Conservation (phyloP, 2,888 invertebrate species). For the Drosophila tripunctata region DNA sequence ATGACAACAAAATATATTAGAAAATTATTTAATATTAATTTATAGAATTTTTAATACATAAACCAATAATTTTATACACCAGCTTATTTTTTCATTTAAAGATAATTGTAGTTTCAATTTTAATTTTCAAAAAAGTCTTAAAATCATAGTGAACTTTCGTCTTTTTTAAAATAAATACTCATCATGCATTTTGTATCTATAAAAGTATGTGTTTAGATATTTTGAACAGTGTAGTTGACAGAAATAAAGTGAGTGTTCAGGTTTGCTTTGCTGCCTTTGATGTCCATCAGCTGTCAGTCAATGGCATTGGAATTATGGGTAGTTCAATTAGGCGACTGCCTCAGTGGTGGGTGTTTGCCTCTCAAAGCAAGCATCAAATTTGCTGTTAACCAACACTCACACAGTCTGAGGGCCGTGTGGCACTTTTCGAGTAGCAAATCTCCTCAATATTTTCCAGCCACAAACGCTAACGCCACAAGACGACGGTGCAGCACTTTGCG, state of each 20-base stretch:
- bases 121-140: too few species aligned
- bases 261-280: slow-evolving; percentile 11
- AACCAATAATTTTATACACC: too few species aligned
- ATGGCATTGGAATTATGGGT: slow-evolving; percentile 15
- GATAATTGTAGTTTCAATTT: too few species aligned
- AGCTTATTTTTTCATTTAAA: too few species aligned
- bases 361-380: slow-evolving; percentile 45
- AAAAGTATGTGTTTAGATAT: too few species aligned
- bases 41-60: too few species aligned
- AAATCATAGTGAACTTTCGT: too few species aligned
- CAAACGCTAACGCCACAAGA: slow-evolving; percentile 30
- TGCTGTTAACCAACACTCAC: slow-evolving; percentile 24
- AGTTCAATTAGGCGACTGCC: slow-evolving; percentile 40
- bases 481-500: slow-evolving; percentile 52
- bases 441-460: slow-evolving; percentile 13
- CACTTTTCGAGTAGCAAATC: slow-evolving; percentile 23
- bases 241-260: slow-evolving; percentile 8
- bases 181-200: too few species aligned
- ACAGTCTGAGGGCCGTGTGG: neutral
- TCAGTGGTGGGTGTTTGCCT: slow-evolving; percentile 19
- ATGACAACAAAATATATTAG: too few species aligned
- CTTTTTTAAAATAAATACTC: too few species aligned
- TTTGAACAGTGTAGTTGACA: neutral
- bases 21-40: too few species aligned
- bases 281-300: slow-evolving; percentile 35